A percentile compares a stretch with the other conserved stretches of the same genome.
phyloP scores from a whole-genome alignment of 2,797 vertebrate species.

The Chloroceryle inda region DNA sequence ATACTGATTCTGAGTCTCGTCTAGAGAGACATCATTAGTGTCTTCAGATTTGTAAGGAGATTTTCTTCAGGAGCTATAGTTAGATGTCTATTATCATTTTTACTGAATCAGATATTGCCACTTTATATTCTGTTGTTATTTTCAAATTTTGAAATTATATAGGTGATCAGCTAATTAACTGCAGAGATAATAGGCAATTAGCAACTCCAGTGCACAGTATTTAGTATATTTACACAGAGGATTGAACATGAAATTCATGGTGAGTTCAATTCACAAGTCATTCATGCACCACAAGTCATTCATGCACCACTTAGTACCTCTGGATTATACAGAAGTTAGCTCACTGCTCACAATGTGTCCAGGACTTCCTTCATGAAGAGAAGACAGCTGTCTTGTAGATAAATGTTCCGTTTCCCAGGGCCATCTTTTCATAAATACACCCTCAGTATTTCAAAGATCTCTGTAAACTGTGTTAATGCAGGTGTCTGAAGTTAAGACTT shows the following conservation, averaged over 20 bases:
- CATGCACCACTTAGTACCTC: background rate
- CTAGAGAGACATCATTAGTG: rapidly evolving
- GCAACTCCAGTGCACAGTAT: background rate
- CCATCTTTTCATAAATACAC: background rate
- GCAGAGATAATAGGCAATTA: background rate
- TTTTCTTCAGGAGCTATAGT: background rate
- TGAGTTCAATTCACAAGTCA: background rate
- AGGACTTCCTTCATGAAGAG: background rate
- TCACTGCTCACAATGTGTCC: background rate
- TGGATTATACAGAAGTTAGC: background rate
- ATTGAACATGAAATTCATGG: background rate
- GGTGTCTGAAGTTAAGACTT: background rate
- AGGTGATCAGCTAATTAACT: slow-evolving; percentile 12
- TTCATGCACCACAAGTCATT: background rate
- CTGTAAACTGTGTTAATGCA: background rate
- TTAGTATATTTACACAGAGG: background rate
- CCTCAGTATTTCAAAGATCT: background rate
- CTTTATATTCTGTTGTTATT: background rate
- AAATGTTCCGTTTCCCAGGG: background rate
- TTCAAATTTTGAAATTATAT: background rate
- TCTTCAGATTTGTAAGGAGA: background rate
- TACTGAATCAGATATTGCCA: background rate
- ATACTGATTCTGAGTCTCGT: background rate
- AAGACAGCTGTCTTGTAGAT: background rate
- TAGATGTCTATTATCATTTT: background rate